These are phyloP conservation scores for Chaetorhynchus papuensis DNA, from an alignment of 2,113 vertebrate genomes.

Conservation along the genomic window DNA sequence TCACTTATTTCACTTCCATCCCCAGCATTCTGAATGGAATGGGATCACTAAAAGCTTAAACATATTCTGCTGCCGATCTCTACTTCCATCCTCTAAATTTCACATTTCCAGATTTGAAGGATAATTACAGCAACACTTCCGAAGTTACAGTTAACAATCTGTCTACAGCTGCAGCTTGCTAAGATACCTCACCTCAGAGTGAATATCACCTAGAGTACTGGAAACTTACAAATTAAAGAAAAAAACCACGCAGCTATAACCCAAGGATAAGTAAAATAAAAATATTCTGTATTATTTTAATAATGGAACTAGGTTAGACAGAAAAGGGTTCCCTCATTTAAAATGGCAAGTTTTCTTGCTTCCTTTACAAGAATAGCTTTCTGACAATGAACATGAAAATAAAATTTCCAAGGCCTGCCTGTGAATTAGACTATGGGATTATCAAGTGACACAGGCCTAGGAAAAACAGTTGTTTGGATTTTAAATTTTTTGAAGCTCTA, in stretches of 20 bases:
- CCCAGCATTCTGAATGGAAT: neutral
- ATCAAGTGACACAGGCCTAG: neutral
- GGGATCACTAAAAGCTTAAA: neutral
- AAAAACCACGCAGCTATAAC: neutral
- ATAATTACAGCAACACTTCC: neutral
- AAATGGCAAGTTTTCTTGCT: neutral
- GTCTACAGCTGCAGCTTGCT: neutral
- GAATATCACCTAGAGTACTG: neutral
- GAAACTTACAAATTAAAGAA: neutral
- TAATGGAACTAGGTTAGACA: neutral
- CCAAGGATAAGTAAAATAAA: neutral
- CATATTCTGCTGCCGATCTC: neutral
- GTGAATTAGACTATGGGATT: neutral
- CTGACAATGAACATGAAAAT: neutral
- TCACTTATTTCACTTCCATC: neutral
- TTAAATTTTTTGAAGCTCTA: neutral
- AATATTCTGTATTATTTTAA: neutral
- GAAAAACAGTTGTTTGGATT: neutral
- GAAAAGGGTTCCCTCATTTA: neutral
- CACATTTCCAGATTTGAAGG: neutral
- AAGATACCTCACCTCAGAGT: neutral
- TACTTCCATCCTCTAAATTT: neutral
- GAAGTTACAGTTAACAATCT: neutral
- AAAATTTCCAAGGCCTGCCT: neutral
- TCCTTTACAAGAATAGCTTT: neutral